phyloP scores from a whole-genome alignment of 2,797 vertebrate species.

The Sebastes vulpes region DNA sequence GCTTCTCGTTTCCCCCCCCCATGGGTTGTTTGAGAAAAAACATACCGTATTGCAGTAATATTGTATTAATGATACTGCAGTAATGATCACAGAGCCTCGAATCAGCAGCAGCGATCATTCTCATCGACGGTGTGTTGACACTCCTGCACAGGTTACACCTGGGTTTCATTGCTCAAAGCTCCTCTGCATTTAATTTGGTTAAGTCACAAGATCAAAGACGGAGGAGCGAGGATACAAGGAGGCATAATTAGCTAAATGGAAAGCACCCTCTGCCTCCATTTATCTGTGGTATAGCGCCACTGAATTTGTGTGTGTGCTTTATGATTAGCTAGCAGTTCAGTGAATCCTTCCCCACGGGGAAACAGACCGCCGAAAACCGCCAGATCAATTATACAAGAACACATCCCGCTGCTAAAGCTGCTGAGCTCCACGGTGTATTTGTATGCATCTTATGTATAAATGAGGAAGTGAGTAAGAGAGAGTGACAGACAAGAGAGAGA shows the following conservation, averaged over 20 bases:
- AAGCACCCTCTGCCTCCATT: constrained; percentile 12
- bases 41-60: neutral
- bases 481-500: neutral
- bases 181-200: neutral
- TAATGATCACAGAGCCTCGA: constrained; percentile 22
- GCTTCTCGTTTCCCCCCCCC: neutral
- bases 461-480: neutral
- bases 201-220: neutral
- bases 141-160: neutral
- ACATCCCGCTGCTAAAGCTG: constrained; percentile 23
- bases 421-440: constrained; percentile 23
- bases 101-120: constrained; percentile 8
- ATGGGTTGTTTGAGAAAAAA: neutral
- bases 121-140: neutral
- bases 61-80: constrained; percentile 26
- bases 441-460: neutral
- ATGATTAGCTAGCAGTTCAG: constrained; percentile 37
- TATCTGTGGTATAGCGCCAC: neutral
- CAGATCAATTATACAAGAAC: constrained; percentile 29
- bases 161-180: neutral
- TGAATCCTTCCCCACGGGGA: constrained; percentile 16
- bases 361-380: constrained; percentile 25
- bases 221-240: neutral
- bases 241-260: neutral
- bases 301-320: constrained; percentile 9